phyloP scores from a whole-genome alignment of 2,888 invertebrate species.

The Yponomeuta sedellus region DNA sequence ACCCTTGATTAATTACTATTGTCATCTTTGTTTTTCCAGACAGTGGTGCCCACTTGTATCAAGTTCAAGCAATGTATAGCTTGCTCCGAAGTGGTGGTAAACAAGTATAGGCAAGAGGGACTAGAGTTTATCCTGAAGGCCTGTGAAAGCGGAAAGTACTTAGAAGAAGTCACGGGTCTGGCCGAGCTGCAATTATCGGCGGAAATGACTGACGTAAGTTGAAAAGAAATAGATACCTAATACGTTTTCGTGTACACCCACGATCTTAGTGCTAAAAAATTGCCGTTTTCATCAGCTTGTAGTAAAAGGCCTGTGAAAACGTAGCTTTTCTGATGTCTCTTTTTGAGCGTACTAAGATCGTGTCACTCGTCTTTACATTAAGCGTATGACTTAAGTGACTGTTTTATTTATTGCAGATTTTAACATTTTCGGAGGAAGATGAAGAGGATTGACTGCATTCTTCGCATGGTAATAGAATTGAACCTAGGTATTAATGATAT shows the following conservation, averaged over 20 bases:
- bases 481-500: too few species aligned
- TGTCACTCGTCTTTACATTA: too few species aligned
- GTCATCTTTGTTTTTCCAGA: not conserved
- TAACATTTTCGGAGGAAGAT: constrained; percentile 54
- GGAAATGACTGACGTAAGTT: constrained; percentile 76
- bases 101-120: constrained; percentile 65
- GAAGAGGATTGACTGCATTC: constrained; percentile 34
- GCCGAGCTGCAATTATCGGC: constrained; percentile 77
- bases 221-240: too few species aligned
- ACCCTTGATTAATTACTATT: not conserved
- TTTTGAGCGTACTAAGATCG: too few species aligned
- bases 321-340: too few species aligned
- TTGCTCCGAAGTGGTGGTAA: constrained; percentile 81
- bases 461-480: not conserved
- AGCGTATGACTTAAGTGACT: not conserved
- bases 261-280: too few species aligned
- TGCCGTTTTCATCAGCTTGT: too few species aligned
- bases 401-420: constrained; percentile 33
- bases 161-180: constrained; percentile 92
- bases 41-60: constrained; percentile 83
- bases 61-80: constrained; percentile 95
- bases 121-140: constrained; percentile 86
- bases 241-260: too few species aligned
- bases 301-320: too few species aligned
- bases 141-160: constrained; percentile 86